Percentiles rank a stretch among this genome's conserved stretches.
Conservation (phyloP, 2,888 invertebrate genomes). For the Plagiodera versicolora region DNA sequence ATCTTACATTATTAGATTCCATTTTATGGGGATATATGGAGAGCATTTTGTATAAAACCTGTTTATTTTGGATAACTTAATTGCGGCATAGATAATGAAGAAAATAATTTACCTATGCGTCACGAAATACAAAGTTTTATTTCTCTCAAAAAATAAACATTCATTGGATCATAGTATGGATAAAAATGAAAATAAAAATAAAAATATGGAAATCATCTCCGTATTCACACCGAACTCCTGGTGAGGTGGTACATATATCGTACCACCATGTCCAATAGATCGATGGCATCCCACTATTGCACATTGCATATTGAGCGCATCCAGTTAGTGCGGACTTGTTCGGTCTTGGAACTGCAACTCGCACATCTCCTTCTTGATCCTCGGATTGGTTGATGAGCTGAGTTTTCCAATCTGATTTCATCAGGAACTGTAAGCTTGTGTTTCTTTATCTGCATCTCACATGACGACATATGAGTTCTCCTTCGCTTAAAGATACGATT, state of each 20-base stretch:
- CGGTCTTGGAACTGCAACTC: slow-evolving; percentile 10
- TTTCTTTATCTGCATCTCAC: not conserved
- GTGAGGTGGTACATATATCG: not conserved
- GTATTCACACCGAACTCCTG: slow-evolving; percentile 1
- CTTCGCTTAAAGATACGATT: not conserved
- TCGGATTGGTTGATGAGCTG: slow-evolving; percentile 1
- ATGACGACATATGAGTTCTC: not conserved
- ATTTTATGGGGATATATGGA: too few species aligned
- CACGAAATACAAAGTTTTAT: not conserved
- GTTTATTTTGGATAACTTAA: not conserved
- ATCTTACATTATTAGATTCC: too few species aligned
- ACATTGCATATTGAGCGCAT: slow-evolving; percentile 8
- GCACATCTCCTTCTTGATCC: slow-evolving; percentile 11
- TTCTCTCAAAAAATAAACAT: not conserved
- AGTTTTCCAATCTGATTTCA: not conserved
- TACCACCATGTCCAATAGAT: not conserved
- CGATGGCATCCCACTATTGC: not conserved
- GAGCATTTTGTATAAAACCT: too few species aligned
- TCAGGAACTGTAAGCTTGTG: not conserved
- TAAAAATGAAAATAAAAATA: not conserved
- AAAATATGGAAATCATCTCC: not conserved
- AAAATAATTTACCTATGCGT: not conserved
- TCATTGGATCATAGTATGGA: not conserved
- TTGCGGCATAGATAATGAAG: not conserved
- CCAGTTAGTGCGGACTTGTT: slow-evolving; percentile 17